These are phyloP conservation scores for Zygothrica quintamaculata DNA, from an alignment of 2,888 invertebrate species.

Conservation along the genomic window DNA sequence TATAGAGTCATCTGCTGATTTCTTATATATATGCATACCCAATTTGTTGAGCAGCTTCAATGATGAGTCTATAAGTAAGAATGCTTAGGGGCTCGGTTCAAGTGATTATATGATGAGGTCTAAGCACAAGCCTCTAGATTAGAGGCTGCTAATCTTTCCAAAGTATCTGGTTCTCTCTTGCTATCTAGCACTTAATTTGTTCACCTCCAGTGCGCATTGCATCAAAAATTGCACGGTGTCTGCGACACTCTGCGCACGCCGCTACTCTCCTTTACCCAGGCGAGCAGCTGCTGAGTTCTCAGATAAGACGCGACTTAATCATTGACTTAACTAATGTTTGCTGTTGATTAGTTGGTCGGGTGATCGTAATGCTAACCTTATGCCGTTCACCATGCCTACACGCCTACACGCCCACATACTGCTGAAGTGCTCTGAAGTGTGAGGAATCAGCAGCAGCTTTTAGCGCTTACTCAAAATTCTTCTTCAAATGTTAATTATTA, in stretches of 20 bases:
- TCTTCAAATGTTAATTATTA: conserved; percentile 47
- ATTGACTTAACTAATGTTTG: conserved; percentile 27
- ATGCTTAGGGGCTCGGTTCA: too few species aligned
- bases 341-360: conserved; percentile 47
- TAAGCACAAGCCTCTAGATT: too few species aligned
- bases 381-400: not conserved
- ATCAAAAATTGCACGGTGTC: conserved; percentile 24
- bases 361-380: conserved; percentile 42
- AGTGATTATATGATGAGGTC: too few species aligned
- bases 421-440: conserved; percentile 46
- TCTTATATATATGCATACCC: too few species aligned
- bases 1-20: too few species aligned
- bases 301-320: conserved; percentile 49
- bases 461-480: conserved; percentile 33
- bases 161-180: not conserved
- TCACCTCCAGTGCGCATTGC: conserved; percentile 42
- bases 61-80: too few species aligned
- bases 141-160: too few species aligned
- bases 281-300: not conserved
- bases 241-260: too few species aligned
- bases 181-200: conserved; percentile 35
- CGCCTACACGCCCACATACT: too few species aligned
- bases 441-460: too few species aligned
- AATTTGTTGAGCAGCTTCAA: too few species aligned
- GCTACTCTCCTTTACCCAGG: not conserved